Evolutionary conservation across 1,140 invertebrate species (phyloP).

Genomic region (Caenorhabditis elegans): WBcel235 BX284602.5:11485501-11486000

Average conservation of each 20-base stretch:
- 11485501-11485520: neutral
- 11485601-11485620: neutral
- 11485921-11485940: too few species aligned
- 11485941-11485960: too few species aligned
- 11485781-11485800: too few species aligned
- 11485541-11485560: too few species aligned
- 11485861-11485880: neutral
- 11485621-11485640: slow-evolving; percentile 30
- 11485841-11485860: too few species aligned
- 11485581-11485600: neutral
- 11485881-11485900: neutral
- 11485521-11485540: neutral
- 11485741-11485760: slow-evolving; percentile 58
- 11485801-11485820: too few species aligned
- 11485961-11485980: too few species aligned
- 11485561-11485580: neutral
- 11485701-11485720: slow-evolving; percentile 50
- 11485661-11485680: slow-evolving; percentile 56
- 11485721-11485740: slow-evolving; percentile 54
- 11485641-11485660: slow-evolving; percentile 61
- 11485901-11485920: too few species aligned
- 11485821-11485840: too few species aligned
- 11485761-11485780: slow-evolving; percentile 27
- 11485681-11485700: slow-evolving; percentile 60
- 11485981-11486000: too few species aligned